Percentiles rank a stretch among this genome's conserved stretches.
These are phyloP conservation scores for Mechanitis messenoides DNA, from an alignment of 2,888 invertebrate species.

Conservation along the genomic window DNA sequence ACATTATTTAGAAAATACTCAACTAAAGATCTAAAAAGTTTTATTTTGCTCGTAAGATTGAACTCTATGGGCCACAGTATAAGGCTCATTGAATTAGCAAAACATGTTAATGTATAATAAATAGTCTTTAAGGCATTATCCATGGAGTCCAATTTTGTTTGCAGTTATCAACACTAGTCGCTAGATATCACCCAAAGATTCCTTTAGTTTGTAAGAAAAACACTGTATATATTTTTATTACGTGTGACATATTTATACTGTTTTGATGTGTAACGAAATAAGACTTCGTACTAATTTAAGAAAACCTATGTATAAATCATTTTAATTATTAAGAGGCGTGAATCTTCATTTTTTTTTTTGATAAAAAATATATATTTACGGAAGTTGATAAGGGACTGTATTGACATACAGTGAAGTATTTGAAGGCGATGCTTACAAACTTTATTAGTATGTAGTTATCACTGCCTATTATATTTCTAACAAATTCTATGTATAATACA, in stretches of 20 bases:
- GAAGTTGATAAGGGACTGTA: background rate
- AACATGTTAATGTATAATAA: background rate
- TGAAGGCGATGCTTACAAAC: too few species aligned
- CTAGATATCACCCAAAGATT: slow-evolving; percentile 3
- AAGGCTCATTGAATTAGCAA: too few species aligned
- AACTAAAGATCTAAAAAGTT: too few species aligned
- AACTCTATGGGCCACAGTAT: too few species aligned
- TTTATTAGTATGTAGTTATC: background rate
- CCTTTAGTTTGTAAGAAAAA: background rate
- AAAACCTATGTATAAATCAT: too few species aligned
- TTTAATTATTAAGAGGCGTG: too few species aligned
- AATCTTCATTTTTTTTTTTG: background rate
- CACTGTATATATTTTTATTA: slow-evolving; percentile 3
- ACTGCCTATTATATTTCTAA: background rate
- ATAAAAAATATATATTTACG: background rate
- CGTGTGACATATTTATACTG: background rate
- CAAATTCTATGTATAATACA: background rate
- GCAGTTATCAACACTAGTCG: slow-evolving; percentile 1
- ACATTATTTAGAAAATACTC: too few species aligned
- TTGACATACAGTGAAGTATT: background rate
- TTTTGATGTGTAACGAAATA: background rate
- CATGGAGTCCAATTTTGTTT: background rate
- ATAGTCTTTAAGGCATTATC: background rate
- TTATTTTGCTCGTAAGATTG: too few species aligned
- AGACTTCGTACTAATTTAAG: too few species aligned